Percentiles rank a stretch among this genome's conserved stretches.
Conservation (phyloP, 2,113 vertebrate genomes). For the Montifringilla adamsi region DNA sequence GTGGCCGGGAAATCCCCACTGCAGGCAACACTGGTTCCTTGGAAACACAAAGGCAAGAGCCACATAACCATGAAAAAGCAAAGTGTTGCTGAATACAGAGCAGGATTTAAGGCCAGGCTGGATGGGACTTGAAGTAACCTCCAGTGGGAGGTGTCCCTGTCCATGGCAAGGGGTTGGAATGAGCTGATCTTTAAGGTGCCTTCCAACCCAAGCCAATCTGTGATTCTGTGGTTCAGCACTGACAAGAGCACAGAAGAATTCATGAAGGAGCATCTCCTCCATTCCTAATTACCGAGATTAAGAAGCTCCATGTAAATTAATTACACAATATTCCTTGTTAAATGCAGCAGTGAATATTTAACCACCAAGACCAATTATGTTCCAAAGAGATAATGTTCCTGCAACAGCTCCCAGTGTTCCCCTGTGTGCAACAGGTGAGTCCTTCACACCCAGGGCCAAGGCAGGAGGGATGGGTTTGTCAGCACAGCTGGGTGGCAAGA, state of each 20-base stretch:
- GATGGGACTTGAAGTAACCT: neutral
- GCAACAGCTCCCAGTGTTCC: fast-evolving
- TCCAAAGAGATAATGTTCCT: neutral
- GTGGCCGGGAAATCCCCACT: neutral
- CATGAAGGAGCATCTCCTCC: neutral
- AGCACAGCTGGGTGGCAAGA: neutral
- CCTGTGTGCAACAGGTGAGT: fast-evolving
- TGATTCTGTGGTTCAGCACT: neutral
- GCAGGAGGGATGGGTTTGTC: neutral
- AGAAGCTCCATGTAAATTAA: neutral
- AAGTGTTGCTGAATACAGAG: neutral
- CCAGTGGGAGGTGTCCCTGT: neutral
- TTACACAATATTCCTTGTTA: neutral
- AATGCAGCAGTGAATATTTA: neutral
- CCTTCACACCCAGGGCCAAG: neutral
- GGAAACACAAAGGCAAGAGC: neutral
- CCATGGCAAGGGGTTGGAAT: neutral
- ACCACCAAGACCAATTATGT: neutral
- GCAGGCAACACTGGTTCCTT: neutral
- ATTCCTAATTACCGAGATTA: neutral
- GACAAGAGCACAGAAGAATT: neutral
- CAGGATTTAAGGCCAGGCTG: neutral
- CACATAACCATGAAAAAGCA: neutral
- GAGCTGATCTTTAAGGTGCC: neutral
- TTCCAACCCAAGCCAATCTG: neutral